Evolutionary conservation across 2,888 invertebrate genomes (phyloP).

Genomic region (Polylopha cassiicola): DNA sequence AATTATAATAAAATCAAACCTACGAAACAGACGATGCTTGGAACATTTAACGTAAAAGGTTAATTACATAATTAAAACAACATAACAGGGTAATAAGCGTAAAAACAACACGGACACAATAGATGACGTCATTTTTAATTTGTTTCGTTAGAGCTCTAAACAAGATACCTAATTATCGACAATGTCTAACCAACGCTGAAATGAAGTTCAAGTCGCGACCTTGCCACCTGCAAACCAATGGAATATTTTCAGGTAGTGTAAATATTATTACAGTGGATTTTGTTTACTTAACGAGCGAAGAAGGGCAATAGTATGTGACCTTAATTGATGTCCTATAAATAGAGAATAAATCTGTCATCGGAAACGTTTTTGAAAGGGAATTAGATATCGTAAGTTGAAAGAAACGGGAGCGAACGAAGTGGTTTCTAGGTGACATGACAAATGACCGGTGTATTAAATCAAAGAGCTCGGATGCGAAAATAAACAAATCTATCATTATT

Average conservation of each 20-base stretch:
- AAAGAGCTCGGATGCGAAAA: no score
- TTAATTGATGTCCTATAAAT: constrained; percentile 14
- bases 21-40: no score
- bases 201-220: constrained; percentile 15
- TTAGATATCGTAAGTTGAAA: constrained; percentile 13
- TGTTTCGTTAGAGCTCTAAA: no score
- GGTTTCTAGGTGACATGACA: no score
- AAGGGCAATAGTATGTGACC: constrained; percentile 11
- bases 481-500: no score
- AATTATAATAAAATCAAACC: no score
- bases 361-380: constrained; percentile 5
- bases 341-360: constrained; percentile 9
- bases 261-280: constrained; percentile 26
- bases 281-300: constrained; percentile 29
- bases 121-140: constrained; percentile 8
- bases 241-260: constrained; percentile 25
- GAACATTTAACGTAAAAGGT: no score
- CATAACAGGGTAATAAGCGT: constrained; percentile 5
- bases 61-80: no score
- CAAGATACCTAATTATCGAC: constrained; percentile 8
- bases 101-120: no score
- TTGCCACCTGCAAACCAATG: constrained; percentile 19
- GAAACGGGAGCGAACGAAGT: constrained; percentile 2
- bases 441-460: constrained; percentile 15
- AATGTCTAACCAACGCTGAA: constrained; percentile 1